Conservation (phyloP, 2,888 invertebrate genomes). For the Patella depressa region DNA sequence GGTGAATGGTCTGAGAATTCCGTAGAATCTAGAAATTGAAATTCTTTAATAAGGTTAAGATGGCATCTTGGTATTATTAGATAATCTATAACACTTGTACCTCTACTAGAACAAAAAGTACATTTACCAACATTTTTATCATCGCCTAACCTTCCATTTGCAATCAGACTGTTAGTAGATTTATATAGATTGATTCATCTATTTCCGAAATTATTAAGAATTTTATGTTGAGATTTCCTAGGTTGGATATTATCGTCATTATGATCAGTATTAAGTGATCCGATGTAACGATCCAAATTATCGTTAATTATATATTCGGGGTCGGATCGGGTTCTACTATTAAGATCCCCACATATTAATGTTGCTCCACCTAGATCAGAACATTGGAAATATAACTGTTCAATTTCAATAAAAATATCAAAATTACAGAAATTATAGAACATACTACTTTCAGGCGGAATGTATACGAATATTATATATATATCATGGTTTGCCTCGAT, state of each 20-base stretch:
- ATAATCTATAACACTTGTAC: slow-evolving; percentile 22
- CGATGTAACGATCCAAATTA: not conserved
- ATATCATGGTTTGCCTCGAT: not conserved
- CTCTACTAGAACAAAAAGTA: slow-evolving; percentile 14
- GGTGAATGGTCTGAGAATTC: slow-evolving; percentile 2
- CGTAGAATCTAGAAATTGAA: slow-evolving; percentile 13
- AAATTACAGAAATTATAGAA: not conserved
- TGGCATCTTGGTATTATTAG: not conserved
- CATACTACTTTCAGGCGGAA: slow-evolving; percentile 1
- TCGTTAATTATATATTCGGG: not conserved
- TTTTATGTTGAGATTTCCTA: not conserved
- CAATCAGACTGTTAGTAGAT: slow-evolving; percentile 16
- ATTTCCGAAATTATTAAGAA: slow-evolving; percentile 16
- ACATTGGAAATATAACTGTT: not conserved
- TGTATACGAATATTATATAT: not conserved
- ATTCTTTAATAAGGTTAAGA: slow-evolving; percentile 8
- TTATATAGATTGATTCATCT: slow-evolving; percentile 17
- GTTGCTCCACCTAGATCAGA: not conserved
- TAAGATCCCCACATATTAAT: not conserved
- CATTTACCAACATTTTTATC: slow-evolving; percentile 16
- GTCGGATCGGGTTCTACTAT: not conserved
- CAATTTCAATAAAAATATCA: slow-evolving; percentile 1
- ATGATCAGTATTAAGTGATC: not conserved
- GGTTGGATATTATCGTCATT: not conserved
- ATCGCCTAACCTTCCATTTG: slow-evolving; percentile 18